Evolutionary conservation across 2,113 vertebrate genomes (phyloP).

Genomic region (Microcebus tavaratra): DNA sequence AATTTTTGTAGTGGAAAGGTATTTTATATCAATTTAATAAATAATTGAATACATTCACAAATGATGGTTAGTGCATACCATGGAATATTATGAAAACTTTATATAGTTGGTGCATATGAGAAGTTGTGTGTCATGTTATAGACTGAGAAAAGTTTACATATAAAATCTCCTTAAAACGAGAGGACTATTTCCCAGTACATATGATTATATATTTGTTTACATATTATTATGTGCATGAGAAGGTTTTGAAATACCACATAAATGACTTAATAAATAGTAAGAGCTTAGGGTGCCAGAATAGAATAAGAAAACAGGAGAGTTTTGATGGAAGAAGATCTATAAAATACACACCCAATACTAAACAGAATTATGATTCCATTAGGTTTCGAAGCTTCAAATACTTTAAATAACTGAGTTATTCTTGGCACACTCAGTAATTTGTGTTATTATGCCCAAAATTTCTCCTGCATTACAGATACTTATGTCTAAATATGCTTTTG

Average conservation of each 20-base stretch:
- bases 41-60: background rate
- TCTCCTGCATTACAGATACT: background rate
- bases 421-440: background rate
- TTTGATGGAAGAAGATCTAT: background rate
- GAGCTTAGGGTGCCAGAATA: background rate
- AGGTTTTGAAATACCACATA: background rate
- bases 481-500: background rate
- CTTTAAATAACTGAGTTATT: background rate
- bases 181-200: background rate
- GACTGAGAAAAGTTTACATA: background rate
- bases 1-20: background rate
- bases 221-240: background rate
- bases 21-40: background rate
- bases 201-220: background rate
- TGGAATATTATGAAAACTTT: background rate
- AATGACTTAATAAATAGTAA: background rate
- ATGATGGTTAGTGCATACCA: background rate
- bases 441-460: background rate
- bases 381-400: background rate
- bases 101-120: background rate
- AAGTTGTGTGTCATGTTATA: background rate
- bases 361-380: background rate
- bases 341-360: background rate
- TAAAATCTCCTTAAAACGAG: background rate
- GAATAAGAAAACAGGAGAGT: background rate